phyloP scores from a whole-genome alignment of 1,140 invertebrate genomes.

The Eriocheir sinensis region DNA sequence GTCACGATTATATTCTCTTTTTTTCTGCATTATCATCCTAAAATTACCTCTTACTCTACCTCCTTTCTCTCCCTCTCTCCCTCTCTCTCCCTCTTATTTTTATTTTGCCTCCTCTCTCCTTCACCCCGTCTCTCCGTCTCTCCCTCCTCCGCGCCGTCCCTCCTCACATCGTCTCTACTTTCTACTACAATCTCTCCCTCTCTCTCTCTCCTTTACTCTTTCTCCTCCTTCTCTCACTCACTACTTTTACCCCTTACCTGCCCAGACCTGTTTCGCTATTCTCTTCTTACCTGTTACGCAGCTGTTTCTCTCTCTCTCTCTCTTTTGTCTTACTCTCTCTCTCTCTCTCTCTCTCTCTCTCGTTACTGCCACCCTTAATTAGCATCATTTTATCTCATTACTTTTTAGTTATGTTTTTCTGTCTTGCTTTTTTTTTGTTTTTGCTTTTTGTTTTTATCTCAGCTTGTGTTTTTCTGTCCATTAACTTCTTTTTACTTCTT shows the following conservation, averaged over 20 bases:
- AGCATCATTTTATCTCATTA: too few relatives aligned
- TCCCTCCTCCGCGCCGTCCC: not conserved
- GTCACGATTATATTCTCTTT: not conserved
- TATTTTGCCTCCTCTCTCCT: not conserved
- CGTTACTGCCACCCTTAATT: too few relatives aligned
- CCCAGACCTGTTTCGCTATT: too few relatives aligned
- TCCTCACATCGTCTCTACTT: not conserved
- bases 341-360: not conserved
- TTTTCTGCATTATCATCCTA: not conserved
- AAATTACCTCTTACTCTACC: too few relatives aligned
- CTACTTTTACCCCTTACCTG: too few relatives aligned
- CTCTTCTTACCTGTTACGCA: too few relatives aligned
- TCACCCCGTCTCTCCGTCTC: not conserved
- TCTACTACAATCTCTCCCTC: not conserved
- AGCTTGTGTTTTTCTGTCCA: too few relatives aligned
- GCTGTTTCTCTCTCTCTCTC: not conserved
- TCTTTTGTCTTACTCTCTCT: not conserved
- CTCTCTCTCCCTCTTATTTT: not conserved
- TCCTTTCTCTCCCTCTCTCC: not conserved
- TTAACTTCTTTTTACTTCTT: too few relatives aligned
- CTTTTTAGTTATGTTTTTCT: too few relatives aligned
- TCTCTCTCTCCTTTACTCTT: not conserved
- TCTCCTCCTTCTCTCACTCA: too few relatives aligned
- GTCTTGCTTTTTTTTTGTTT: too few relatives aligned
- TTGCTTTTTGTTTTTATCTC: too few relatives aligned